A percentile compares a stretch with the other conserved stretches of the same genome.
These are phyloP conservation scores for Corapipo altera DNA, from an alignment of 2,113 vertebrate species.

Conservation along the genomic window DNA sequence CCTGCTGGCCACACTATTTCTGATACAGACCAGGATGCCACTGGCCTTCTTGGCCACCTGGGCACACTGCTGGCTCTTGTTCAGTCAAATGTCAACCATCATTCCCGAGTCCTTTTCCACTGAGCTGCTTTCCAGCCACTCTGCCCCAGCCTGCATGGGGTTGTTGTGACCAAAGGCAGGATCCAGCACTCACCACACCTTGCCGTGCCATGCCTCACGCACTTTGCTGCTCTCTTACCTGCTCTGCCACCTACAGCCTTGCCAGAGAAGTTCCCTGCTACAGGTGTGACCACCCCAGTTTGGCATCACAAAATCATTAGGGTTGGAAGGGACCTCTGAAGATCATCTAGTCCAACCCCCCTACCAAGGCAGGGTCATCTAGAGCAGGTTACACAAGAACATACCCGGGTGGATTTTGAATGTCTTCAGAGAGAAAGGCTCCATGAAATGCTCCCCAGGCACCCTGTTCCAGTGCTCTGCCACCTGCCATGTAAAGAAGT, in stretches of 20 bases:
- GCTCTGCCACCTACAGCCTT: background rate
- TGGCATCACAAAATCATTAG: background rate
- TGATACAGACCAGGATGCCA: background rate
- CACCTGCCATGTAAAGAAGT: background rate
- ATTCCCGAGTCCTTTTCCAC: background rate
- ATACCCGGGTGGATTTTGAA: background rate
- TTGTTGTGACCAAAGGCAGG: background rate
- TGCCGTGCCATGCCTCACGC: background rate
- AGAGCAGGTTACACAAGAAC: background rate
- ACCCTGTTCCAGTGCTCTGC: background rate
- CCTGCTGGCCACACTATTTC: background rate
- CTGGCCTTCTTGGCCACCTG: background rate
- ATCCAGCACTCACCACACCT: fast-evolving
- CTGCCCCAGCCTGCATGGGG: background rate
- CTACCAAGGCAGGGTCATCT: background rate
- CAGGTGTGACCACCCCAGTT: background rate
- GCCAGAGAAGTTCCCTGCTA: background rate
- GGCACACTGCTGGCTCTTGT: background rate
- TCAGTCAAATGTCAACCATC: background rate
- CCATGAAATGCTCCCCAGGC: background rate
- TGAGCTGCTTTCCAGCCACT: background rate
- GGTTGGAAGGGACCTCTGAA: background rate
- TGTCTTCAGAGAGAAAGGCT: background rate
- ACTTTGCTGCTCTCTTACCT: background rate
- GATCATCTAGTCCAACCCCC: fast-evolving